Conservation (phyloP, 2,797 vertebrate genomes). For the Delichon dasypus region DNA sequence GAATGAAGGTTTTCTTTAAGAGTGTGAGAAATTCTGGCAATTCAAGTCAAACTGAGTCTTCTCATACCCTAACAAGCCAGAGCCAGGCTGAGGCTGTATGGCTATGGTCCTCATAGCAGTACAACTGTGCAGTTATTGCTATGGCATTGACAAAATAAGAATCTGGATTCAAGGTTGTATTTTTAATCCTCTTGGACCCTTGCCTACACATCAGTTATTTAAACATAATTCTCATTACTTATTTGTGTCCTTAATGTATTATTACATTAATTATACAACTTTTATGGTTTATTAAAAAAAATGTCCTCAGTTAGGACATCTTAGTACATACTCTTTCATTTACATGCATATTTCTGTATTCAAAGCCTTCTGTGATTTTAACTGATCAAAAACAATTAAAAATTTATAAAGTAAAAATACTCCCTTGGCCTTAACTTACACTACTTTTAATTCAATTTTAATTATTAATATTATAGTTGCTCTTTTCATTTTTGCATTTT, state of each 20-base stretch:
- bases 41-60: background rate
- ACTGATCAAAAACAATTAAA: slow-evolving; percentile 64
- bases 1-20: background rate
- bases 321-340: slow-evolving; percentile 16
- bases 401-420: slow-evolving; percentile 61
- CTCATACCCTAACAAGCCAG: background rate
- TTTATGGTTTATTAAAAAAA: slow-evolving; percentile 2
- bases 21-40: background rate
- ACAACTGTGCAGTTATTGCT: background rate
- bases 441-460: slow-evolving; percentile 69
- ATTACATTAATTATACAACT: slow-evolving; percentile 38
- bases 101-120: background rate
- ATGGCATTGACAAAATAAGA: background rate
- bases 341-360: slow-evolving; percentile 48
- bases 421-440: slow-evolving; percentile 46
- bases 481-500: slow-evolving; percentile 30
- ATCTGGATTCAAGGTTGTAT: background rate
- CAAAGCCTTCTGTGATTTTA: slow-evolving; percentile 16
- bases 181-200: background rate
- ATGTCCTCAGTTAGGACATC: background rate
- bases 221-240: slow-evolving; percentile 35
- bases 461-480: slow-evolving; percentile 65
- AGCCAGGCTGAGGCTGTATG: background rate
- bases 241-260: slow-evolving; percentile 29
- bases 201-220: slow-evolving; percentile 12